Percentiles rank a stretch among this genome's conserved stretches.
Evolutionary conservation across 2,888 invertebrate genomes (phyloP).

Genomic region (Pyralis farinalis): DNA sequence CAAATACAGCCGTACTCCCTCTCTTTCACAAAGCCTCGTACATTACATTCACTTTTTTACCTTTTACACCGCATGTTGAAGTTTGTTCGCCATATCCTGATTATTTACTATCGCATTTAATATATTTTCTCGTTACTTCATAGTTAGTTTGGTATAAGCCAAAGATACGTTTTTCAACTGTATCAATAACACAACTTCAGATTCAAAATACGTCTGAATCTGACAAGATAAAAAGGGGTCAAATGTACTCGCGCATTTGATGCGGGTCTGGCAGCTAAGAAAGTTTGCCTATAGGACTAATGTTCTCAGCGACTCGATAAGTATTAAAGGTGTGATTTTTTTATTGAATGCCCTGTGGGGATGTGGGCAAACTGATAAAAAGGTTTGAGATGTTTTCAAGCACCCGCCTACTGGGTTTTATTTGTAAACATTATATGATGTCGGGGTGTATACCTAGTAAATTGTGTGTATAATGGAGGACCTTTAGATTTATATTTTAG

Average conservation of each 20-base stretch:
- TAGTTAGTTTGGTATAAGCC: too few relatives aligned
- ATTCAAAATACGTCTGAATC: slow-evolving; percentile 28
- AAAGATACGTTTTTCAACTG: slow-evolving; percentile 7
- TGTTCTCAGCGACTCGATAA: slow-evolving; percentile 16
- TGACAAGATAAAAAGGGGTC: slow-evolving; percentile 35
- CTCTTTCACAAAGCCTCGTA: too few relatives aligned
- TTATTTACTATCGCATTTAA: too few relatives aligned
- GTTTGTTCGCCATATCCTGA: too few relatives aligned
- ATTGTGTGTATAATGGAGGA: too few relatives aligned
- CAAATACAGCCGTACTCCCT: too few relatives aligned
- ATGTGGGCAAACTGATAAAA: not conserved
- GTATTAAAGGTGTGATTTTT: slow-evolving; percentile 11
- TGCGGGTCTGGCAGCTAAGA: slow-evolving; percentile 42
- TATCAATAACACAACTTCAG: slow-evolving; percentile 27
- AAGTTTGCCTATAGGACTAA: slow-evolving; percentile 24
- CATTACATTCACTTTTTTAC: too few relatives aligned
- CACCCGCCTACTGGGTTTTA: not conserved
- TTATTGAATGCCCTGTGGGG: slow-evolving; percentile 1
- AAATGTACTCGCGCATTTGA: slow-evolving; percentile 37
- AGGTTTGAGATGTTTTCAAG: not conserved
- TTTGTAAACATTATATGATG: too few relatives aligned
- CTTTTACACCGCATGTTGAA: too few relatives aligned
- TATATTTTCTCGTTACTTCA: too few relatives aligned
- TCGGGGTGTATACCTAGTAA: too few relatives aligned
- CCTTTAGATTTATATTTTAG: too few relatives aligned